Base-by-base conservation (phyloP, 2,797 vertebrate genomes). In the Channa striata region DNA sequence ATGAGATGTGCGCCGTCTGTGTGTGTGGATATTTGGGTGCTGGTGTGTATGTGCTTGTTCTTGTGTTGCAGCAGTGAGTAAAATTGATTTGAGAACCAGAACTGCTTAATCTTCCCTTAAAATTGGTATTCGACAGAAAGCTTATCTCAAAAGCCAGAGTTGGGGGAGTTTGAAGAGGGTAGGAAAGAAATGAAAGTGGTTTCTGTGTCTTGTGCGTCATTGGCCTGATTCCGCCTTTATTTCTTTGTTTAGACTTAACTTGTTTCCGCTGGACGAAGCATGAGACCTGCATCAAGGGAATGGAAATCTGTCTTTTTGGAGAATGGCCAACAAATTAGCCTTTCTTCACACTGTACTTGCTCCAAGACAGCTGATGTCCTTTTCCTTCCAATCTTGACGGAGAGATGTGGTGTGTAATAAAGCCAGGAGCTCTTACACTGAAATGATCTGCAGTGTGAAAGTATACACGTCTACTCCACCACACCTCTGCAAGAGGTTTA, bases 111-210 rank as follows among this genome's bases (percentile, higher is more conserved):
- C 90, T 81, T 89, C 78, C 81, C 81, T 89, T 75, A 69, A 86
- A 90, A 92, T 87, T 88, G 83, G 69, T 87, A 86, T 92, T 88
- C 69, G 83, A 90, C 83, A 82, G 88, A 84, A 87, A 78, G 86
- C 83, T 89, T 90, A 90, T 91, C 82, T 88, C 74, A 76, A 69
- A 85, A 78, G 61, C 83, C 77, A 79, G 78, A 68, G 69, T 68
- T 30, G 48, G 71, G 73, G 42, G 77, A 78, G n/a, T 58, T 25
- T 68, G 80, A 71, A 37, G 34, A 72, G 58, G 58, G 20, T 33
- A 69, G 59, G 46, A 82, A 53, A 64, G 56, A 77, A 74, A 75
- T 82, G 49, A 80, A 83, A 78, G 80, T 47, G 58, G 75, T 54
- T 78, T 82, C 44, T 62, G 70, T 81, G 82, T 74, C 51, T 72